These are phyloP conservation scores for Minunthozetes semirufus DNA, from an alignment of 2,888 invertebrate species.

Conservation along the genomic window DNA sequence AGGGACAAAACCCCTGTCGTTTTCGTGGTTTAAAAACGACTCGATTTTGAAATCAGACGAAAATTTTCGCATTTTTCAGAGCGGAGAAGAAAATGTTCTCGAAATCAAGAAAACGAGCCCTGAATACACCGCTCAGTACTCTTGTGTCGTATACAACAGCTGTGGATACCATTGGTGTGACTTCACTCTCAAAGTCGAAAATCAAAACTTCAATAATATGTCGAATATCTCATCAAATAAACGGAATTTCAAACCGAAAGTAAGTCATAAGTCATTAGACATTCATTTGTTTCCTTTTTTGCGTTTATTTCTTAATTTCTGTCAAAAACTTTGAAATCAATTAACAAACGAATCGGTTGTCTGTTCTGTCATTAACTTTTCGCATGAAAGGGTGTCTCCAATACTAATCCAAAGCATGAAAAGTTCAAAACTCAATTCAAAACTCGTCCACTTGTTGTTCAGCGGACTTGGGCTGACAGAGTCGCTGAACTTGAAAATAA, in stretches of 20 bases:
- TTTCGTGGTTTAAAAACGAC: constrained; percentile 44
- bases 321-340: neutral
- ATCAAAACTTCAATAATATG: neutral
- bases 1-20: constrained; percentile 39
- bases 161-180: constrained; percentile 43
- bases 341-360: neutral
- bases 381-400: constrained; percentile 18
- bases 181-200: constrained; percentile 42
- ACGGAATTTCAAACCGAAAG: neutral
- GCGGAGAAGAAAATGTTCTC: constrained; percentile 39
- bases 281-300: neutral
- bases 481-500: constrained; percentile 26
- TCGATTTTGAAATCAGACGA: neutral
- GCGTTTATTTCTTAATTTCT: neutral
- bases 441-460: constrained; percentile 22
- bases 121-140: constrained; percentile 46
- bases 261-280: neutral
- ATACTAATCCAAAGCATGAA: constrained; percentile 29
- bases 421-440: constrained; percentile 14
- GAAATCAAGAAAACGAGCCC: constrained; percentile 44
- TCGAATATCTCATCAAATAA: neutral
- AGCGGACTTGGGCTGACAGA: constrained; percentile 34
- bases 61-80: constrained; percentile 28
- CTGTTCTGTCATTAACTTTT: neutral
- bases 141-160: constrained; percentile 44